Base-by-base conservation (phyloP, 2,113 vertebrate genomes). In the Hyaena hyaena region DNA sequence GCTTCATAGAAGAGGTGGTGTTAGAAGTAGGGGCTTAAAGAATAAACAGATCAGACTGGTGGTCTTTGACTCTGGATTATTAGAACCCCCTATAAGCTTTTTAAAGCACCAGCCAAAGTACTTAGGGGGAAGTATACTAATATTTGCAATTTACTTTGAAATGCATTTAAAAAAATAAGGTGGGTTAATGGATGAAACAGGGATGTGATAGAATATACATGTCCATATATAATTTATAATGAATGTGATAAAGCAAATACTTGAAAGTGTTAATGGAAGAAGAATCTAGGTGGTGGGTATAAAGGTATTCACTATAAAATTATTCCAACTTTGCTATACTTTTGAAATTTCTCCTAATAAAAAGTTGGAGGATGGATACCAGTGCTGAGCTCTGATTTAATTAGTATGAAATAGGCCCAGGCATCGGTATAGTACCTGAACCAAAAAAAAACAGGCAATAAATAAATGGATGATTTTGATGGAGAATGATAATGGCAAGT, bases 311-410 rank as follows among this genome's bases (percentile, higher is more conserved):
- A 91, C 61, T 66, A 58, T 77, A 79, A 95, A 90, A 77, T 93
- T 65, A 58, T 83, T 65, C 79, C 15, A 83, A 31, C 45, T 88
- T 74, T 55, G 45, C 23, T 66, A 0, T 88, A 88, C 11, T n/a
- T 79, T 66, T 94, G 39, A 91, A 97, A 74, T 76, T 81, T 88
- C 90, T 81, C 58, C 58, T 66, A 86, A 95, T 26, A 87, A 65
- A 81, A 63, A 90, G 21, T 14, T 53, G 31, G 45, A 35, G 24
- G 35, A 17, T 26, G 74, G 74, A 84, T 43, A 88, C 23, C 26
- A 50, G 17, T 63, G 23, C 81, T 89, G 43, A 92, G n/a, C 50
- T 94, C 68, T 87, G 50, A 93, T 63, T 95, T 77, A 95, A 95
- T 43, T 91, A 14, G 50, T 82, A 53, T 90, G 33, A 50, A 19